phyloP scores from a whole-genome alignment of 1,140 invertebrate species.

The Hydropsyche tenuis region DNA sequence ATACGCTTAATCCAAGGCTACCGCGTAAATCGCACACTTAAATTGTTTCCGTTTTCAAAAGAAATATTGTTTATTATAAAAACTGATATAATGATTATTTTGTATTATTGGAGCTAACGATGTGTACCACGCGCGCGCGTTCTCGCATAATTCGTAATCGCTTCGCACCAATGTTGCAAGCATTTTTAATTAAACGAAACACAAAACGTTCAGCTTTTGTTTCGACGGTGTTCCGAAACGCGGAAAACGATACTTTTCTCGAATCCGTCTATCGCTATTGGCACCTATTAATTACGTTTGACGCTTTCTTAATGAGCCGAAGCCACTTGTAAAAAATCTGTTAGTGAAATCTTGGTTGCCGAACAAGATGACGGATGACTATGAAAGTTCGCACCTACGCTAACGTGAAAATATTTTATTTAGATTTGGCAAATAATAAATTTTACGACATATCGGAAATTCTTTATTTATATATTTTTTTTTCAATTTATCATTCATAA shows the following conservation, averaged over 20 bases:
- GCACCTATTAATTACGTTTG: constrained; percentile 15
- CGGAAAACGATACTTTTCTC: neutral
- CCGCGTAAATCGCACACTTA: constrained; percentile 11
- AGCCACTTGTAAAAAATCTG: neutral
- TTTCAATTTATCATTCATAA: too few relatives aligned
- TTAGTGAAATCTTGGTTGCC: neutral
- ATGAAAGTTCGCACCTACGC: constrained; percentile 6
- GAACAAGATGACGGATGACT: neutral
- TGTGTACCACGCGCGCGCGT: neutral
- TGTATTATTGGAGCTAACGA: constrained; percentile 17
- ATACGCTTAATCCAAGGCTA: constrained; percentile 9
- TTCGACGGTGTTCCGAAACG: neutral
- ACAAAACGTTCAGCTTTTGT: too few relatives aligned
- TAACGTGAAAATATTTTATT: too few relatives aligned
- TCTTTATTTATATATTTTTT: too few relatives aligned
- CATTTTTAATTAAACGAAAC: neutral
- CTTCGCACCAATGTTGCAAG: neutral
- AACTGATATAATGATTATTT: neutral
- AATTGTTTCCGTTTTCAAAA: constrained; percentile 28
- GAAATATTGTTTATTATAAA: constrained; percentile 5
- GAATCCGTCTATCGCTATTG: neutral
- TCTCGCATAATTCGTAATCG: neutral
- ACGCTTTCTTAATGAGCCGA: constrained; percentile 2
- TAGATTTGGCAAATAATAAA: too few relatives aligned
- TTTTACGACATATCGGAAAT: too few relatives aligned